Conservation (phyloP, 2,113 vertebrate species). For the Crotalus tigris region DNA sequence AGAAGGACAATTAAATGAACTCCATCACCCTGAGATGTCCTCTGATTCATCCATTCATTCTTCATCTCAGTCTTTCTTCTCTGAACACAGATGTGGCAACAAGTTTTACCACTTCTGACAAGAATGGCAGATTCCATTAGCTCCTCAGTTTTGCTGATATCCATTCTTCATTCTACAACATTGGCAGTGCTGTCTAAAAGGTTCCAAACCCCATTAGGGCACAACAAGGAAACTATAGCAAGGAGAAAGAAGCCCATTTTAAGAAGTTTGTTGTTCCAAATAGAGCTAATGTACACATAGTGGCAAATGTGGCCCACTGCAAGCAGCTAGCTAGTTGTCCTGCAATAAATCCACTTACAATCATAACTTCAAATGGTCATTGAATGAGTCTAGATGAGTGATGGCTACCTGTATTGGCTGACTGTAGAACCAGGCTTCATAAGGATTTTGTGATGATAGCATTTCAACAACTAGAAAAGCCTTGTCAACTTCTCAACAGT, state of each 20-base stretch:
- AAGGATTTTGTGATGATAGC: background rate
- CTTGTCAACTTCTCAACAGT: background rate
- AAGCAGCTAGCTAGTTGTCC: background rate
- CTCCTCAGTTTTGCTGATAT: background rate
- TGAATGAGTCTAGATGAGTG: background rate
- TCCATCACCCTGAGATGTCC: background rate
- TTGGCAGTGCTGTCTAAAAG: background rate
- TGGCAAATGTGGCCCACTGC: background rate
- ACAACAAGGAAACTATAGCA: background rate
- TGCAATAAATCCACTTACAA: background rate
- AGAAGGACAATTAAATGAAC: constrained; percentile 17
- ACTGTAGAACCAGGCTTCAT: background rate
- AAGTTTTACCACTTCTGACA: constrained; percentile 16
- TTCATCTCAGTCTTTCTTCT: constrained; percentile 5
- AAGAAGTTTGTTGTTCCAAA: background rate
- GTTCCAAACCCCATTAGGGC: background rate
- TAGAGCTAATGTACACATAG: background rate
- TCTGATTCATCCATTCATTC: constrained; percentile 15
- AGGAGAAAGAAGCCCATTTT: background rate
- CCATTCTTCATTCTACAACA: constrained; percentile 14
- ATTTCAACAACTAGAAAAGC: background rate
- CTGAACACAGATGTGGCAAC: constrained; percentile 11
- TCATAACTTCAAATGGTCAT: background rate
- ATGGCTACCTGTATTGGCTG: background rate
- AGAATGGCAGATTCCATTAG: constrained; percentile 29